A percentile compares a stretch with the other conserved stretches of the same genome.
phyloP scores from a whole-genome alignment of 2,113 vertebrate species.

The Peromyscus polionotus region DNA sequence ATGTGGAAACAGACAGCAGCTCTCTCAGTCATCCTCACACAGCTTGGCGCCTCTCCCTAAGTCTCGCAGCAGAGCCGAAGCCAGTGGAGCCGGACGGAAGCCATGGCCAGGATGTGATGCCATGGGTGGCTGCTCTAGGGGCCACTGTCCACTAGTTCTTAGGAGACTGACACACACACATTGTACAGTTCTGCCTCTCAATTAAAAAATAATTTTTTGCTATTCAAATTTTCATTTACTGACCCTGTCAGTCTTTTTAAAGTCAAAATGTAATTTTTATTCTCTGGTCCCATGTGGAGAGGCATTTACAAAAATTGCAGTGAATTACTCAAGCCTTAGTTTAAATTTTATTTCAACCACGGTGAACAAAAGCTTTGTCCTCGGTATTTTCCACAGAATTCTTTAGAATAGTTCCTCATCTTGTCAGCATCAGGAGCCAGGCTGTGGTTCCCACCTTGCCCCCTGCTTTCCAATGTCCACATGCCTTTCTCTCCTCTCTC shows the following conservation, averaged over 20 bases:
- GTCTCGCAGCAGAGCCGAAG: slow-evolving; percentile 18
- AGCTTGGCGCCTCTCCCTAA: slow-evolving; percentile 46
- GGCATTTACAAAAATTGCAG: slow-evolving; percentile 60
- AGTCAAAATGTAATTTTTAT: slow-evolving; percentile 59
- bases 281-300: slow-evolving; percentile 46
- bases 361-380: slow-evolving; percentile 61
- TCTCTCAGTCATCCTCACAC: neutral
- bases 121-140: neutral
- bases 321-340: slow-evolving; percentile 52
- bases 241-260: slow-evolving; percentile 51
- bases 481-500: slow-evolving; percentile 30
- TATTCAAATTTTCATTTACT: slow-evolving; percentile 31
- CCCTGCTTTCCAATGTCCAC: neutral
- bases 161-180: neutral
- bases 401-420: slow-evolving; percentile 59
- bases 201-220: neutral
- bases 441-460: slow-evolving; percentile 30
- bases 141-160: slow-evolving; percentile 49
- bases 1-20: slow-evolving; percentile 44
- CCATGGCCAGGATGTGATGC: slow-evolving; percentile 37
- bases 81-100: slow-evolving; percentile 44
- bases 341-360: slow-evolving; percentile 67
- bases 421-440: slow-evolving; percentile 57
- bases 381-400: slow-evolving; percentile 66
- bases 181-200: neutral